These are phyloP conservation scores for Dendrolimus punctatus DNA, from an alignment of 1,140 invertebrate species.

Conservation along the genomic window DNA sequence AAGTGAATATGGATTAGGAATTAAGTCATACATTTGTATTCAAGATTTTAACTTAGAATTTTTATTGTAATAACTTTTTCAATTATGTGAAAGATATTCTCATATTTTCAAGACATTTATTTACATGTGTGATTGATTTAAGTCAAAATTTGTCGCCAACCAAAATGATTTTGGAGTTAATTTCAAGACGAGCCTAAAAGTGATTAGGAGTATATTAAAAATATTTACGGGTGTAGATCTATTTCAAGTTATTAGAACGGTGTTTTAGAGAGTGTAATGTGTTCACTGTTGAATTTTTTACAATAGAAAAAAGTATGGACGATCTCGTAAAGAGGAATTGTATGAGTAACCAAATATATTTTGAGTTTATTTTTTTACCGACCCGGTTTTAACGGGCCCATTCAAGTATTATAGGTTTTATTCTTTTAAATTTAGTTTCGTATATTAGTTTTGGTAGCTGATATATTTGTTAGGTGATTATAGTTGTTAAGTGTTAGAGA, in stretches of 20 bases:
- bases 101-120: too few species aligned
- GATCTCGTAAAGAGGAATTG: constrained; percentile 41
- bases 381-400: constrained; percentile 58
- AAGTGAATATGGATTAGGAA: too few species aligned
- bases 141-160: neutral
- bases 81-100: too few species aligned
- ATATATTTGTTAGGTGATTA: constrained; percentile 47
- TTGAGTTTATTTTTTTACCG: constrained; percentile 40
- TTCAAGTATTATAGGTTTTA: constrained; percentile 65
- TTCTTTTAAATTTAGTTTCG: constrained; percentile 26
- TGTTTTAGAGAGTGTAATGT: constrained; percentile 46
- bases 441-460: constrained; percentile 38
- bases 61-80: too few species aligned
- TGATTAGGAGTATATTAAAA: constrained; percentile 32
- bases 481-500: constrained; percentile 43
- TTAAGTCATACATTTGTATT: too few species aligned
- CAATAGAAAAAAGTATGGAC: constrained; percentile 24
- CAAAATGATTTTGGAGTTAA: neutral
- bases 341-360: constrained; percentile 37
- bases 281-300: constrained; percentile 55
- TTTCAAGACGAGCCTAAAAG: neutral
- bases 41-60: too few species aligned
- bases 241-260: constrained; percentile 48
- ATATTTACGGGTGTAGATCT: constrained; percentile 66
- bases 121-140: too few species aligned